Conservation (phyloP, 1,140 invertebrate species). For the Pseudomyrmex concolor region DNA sequence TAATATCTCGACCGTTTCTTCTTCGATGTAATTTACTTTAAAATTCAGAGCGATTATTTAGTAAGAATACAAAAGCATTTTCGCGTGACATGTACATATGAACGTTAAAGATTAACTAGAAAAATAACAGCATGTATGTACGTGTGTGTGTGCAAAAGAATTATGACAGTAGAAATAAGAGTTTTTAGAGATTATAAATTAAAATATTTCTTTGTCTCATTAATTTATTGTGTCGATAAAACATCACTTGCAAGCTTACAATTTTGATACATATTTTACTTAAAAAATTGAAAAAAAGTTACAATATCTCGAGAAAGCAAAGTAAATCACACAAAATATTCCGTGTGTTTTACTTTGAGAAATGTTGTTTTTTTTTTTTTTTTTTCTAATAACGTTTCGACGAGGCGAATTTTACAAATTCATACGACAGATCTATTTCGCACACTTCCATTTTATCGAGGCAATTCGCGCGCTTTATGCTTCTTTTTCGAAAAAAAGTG, state of each 20-base stretch:
- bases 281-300: no score
- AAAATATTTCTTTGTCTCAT: background rate
- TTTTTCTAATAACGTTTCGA: background rate
- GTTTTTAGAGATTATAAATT: background rate
- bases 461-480: slow-evolving; percentile 33
- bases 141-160: no score
- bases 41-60: background rate
- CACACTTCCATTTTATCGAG: slow-evolving; percentile 32
- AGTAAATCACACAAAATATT: background rate
- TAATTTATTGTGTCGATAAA: background rate
- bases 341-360: background rate
- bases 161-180: background rate
- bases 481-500: slow-evolving; percentile 23
- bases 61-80: background rate
- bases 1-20: background rate
- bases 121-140: background rate
- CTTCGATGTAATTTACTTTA: background rate
- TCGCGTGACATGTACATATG: background rate
- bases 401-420: slow-evolving; percentile 25
- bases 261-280: background rate
- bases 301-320: no score
- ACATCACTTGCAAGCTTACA: background rate
- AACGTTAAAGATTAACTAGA: background rate
- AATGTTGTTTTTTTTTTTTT: background rate
- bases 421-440: slow-evolving; percentile 2